Conservation (phyloP, 2,888 invertebrate genomes). For the Teleiodes luculella region DNA sequence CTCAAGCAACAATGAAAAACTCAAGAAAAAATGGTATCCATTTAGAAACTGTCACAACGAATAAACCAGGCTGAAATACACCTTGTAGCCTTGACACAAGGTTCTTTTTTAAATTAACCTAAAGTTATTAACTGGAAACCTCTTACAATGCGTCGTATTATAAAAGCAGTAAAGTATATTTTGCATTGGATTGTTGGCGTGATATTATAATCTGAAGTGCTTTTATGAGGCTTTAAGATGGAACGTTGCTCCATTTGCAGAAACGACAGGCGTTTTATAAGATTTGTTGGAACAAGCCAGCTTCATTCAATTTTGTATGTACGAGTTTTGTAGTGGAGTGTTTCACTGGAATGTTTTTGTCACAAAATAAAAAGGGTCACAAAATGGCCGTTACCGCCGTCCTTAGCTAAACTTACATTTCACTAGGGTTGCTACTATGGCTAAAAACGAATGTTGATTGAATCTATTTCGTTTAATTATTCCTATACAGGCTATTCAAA, state of each 20-base stretch:
- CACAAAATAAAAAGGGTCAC: too few species aligned
- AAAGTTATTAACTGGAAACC: neutral
- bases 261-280: constrained; percentile 43
- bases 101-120: neutral
- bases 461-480: too few species aligned
- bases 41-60: constrained; percentile 13
- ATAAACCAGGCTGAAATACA: neutral
- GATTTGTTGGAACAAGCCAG: constrained; percentile 32
- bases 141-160: constrained; percentile 11
- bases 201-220: constrained; percentile 48
- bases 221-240: constrained; percentile 47
- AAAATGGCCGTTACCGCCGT: too few species aligned
- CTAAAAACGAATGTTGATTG: too few species aligned
- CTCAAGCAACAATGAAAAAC: constrained; percentile 9
- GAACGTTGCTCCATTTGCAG: constrained; percentile 42
- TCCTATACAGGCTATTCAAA: too few species aligned
- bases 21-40: constrained; percentile 18
- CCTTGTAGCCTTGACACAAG: neutral
- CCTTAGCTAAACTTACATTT: too few species aligned
- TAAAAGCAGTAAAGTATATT: constrained; percentile 23
- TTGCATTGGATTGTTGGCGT: constrained; percentile 18
- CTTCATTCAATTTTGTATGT: constrained; percentile 28
- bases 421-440: too few species aligned
- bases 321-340: too few species aligned
- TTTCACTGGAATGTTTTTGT: too few species aligned